These are phyloP conservation scores for Drosophila prolongata DNA, from an alignment of 2,888 invertebrate genomes.

Conservation along the genomic window DNA sequence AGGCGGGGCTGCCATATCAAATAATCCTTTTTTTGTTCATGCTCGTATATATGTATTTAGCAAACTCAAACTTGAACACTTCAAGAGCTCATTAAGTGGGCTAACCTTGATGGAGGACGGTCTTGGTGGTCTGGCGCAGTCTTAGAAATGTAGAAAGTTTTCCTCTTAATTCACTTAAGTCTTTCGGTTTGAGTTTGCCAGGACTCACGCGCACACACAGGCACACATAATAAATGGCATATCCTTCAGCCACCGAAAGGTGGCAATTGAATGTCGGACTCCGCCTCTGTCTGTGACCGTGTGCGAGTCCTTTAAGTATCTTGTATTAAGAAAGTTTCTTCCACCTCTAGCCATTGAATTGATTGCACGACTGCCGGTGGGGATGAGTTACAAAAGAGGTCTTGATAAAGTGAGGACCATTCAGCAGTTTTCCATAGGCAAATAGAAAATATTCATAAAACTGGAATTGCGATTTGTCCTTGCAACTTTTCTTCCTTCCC, in stretches of 20 bases:
- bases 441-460: slow-evolving; percentile 78
- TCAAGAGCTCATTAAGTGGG: slow-evolving; percentile 66
- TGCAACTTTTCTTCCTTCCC: slow-evolving; percentile 31
- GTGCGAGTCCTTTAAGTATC: slow-evolving; percentile 72
- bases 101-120: slow-evolving; percentile 42
- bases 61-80: slow-evolving; percentile 55
- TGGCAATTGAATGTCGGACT: slow-evolving; percentile 51
- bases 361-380: slow-evolving; percentile 48
- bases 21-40: slow-evolving; percentile 60
- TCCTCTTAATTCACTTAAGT: slow-evolving; percentile 77
- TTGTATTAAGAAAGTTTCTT: slow-evolving; percentile 71
- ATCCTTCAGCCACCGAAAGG: slow-evolving; percentile 33
- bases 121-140: neutral
- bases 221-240: slow-evolving; percentile 23
- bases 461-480: slow-evolving; percentile 70
- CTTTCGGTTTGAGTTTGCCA: slow-evolving; percentile 63
- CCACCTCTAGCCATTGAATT: slow-evolving; percentile 62
- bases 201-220: slow-evolving; percentile 2
- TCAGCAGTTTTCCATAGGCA: slow-evolving; percentile 72
- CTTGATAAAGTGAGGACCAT: slow-evolving; percentile 30
- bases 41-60: slow-evolving; percentile 53
- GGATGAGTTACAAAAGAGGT: neutral
- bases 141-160: slow-evolving; percentile 73
- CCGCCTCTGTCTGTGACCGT: slow-evolving; percentile 6
- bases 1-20: slow-evolving; percentile 37